Evolutionary conservation across 2,113 vertebrate species (phyloP).

Genomic region (Paradisaea rubra): DNA sequence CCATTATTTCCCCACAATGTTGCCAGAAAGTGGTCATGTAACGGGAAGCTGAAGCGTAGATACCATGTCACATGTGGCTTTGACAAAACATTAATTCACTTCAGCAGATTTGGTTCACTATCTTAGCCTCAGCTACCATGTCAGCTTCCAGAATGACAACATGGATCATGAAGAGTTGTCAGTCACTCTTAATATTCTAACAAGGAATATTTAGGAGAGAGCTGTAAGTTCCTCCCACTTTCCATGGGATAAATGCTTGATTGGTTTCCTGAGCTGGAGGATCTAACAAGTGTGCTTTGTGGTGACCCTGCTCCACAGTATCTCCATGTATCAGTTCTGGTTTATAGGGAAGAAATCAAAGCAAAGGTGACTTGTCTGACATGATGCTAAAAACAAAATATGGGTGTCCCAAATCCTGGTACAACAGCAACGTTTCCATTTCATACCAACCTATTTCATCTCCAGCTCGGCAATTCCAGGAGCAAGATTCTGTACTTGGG

Average conservation of each 20-base stretch:
- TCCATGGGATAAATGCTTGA: neutral
- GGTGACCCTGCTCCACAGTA: neutral
- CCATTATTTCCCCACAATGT: neutral
- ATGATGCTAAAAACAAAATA: neutral
- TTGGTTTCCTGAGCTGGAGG: neutral
- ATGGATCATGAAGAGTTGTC: neutral
- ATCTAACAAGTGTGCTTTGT: neutral
- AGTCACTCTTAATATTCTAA: neutral
- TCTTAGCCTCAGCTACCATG: neutral
- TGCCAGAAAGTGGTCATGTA: neutral
- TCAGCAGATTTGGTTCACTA: neutral
- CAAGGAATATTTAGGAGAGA: neutral
- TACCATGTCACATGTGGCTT: fast-evolving
- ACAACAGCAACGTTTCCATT: neutral
- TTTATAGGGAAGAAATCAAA: neutral
- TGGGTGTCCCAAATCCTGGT: neutral
- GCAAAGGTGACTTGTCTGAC: neutral
- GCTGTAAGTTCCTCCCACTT: neutral
- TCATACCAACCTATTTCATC: neutral
- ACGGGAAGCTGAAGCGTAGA: neutral
- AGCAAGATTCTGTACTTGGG: neutral
- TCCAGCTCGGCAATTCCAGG: neutral
- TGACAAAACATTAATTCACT: neutral
- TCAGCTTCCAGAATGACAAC: neutral
- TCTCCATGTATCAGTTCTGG: neutral